Evolutionary conservation across 35 echinoderm and acorn worm species (phyloP).

Genomic region (Patiria miniata): DNA sequence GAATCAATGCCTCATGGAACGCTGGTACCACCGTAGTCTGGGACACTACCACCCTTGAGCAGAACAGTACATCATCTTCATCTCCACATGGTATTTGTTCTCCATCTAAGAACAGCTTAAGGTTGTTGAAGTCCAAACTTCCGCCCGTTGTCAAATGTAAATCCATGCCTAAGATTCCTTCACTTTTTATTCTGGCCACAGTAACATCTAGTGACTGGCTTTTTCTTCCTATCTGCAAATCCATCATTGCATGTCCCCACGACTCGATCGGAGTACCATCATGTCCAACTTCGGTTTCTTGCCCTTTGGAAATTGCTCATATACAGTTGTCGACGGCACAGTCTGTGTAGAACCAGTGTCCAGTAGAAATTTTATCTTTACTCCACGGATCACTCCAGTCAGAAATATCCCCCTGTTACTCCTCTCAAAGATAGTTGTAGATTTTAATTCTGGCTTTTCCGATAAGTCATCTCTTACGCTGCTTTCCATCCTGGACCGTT

Average conservation of each 20-base stretch:
- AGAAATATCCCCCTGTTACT: background rate
- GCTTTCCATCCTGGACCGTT: background rate
- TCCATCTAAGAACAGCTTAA: background rate
- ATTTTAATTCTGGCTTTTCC: too few relatives aligned
- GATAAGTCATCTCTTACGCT: background rate
- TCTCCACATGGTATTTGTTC: background rate
- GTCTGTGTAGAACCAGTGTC: background rate
- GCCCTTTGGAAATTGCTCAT: background rate
- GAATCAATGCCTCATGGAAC: background rate
- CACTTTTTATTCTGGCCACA: background rate
- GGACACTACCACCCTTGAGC: background rate
- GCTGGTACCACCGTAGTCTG: background rate
- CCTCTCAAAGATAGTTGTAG: background rate
- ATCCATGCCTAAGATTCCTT: conserved; percentile 45
- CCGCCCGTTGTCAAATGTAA: background rate
- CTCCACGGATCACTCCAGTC: background rate
- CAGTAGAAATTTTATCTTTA: background rate
- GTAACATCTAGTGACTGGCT: background rate
- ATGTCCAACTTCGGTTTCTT: background rate
- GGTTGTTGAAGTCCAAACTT: conserved; percentile 1
- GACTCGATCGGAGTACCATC: background rate
- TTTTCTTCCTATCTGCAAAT: background rate
- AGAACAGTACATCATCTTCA: background rate
- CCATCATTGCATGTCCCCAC: background rate
- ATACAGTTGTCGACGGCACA: background rate